Conservation (phyloP, 1,140 invertebrate species). For the Daktulosphaira vitifoliae region DNA sequence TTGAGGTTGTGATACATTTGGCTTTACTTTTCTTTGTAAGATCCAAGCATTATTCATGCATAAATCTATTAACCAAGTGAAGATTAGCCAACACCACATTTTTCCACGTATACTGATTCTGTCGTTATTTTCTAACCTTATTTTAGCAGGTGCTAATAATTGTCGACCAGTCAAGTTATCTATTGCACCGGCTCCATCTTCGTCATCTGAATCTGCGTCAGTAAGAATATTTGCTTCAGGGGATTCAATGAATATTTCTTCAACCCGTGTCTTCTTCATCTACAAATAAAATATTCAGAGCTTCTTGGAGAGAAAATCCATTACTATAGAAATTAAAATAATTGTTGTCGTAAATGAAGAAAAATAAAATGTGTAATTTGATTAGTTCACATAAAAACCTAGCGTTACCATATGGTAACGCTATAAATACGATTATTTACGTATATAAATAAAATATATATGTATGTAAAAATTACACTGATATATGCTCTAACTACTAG, state of each 20-base stretch:
- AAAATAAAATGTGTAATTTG: constrained; percentile 1
- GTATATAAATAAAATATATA: background rate
- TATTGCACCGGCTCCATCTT: constrained; percentile 34
- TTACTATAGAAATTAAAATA: constrained; percentile 4
- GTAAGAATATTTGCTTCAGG: constrained; percentile 33
- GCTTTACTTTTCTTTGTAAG: background rate
- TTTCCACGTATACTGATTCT: background rate
- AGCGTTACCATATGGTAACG: constrained; percentile 4
- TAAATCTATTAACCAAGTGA: background rate
- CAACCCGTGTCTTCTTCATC: background rate
- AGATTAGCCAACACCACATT: background rate
- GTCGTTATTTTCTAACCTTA: background rate
- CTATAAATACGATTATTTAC: background rate
- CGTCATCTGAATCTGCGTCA: constrained; percentile 36
- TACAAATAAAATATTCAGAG: constrained; percentile 3
- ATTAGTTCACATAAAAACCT: background rate
- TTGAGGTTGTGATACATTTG: background rate
- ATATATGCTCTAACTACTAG: background rate
- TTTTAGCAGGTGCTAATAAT: constrained; percentile 35
- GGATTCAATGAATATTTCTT: constrained; percentile 35
- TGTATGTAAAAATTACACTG: background rate
- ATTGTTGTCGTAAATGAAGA: background rate
- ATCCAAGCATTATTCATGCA: background rate
- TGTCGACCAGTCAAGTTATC: constrained; percentile 36
- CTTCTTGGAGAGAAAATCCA: constrained; percentile 19